Percentiles rank a stretch among this genome's conserved stretches.
phyloP scores from a whole-genome alignment of 2,113 vertebrate genomes.

The Crotophaga sulcirostris region DNA sequence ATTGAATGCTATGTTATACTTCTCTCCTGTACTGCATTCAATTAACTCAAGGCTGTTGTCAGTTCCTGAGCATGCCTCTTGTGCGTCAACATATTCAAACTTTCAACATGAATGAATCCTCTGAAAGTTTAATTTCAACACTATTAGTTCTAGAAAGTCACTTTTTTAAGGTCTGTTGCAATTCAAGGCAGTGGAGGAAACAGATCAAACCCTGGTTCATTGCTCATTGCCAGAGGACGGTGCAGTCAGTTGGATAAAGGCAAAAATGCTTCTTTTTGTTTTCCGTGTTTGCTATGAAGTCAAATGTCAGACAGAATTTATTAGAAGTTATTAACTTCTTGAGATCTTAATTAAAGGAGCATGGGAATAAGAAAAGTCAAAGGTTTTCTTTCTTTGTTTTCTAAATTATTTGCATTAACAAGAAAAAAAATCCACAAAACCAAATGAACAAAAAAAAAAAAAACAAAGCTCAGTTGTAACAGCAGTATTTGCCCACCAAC shows the following conservation, averaged over 20 bases:
- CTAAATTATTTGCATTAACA: not conserved
- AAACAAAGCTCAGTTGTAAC: not conserved
- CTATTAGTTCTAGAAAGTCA: not conserved
- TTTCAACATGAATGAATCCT: not conserved
- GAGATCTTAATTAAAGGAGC: not conserved
- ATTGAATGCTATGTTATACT: not conserved
- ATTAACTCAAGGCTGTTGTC: constrained; percentile 51
- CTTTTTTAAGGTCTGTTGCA: not conserved
- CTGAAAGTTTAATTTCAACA: constrained; percentile 23
- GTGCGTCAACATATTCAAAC: constrained; percentile 1
- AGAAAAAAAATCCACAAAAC: not conserved
- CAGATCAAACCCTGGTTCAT: not conserved
- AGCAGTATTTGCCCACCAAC: not conserved
- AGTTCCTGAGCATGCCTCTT: constrained; percentile 21
- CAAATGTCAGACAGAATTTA: not conserved
- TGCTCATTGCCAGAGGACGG: not conserved
- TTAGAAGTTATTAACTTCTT: not conserved
- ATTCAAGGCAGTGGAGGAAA: not conserved
- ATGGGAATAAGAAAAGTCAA: not conserved
- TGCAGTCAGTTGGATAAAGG: not conserved
- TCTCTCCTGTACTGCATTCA: not conserved
- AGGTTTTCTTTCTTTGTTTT: not conserved
- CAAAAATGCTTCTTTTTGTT: not conserved
- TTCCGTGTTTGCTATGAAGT: not conserved
- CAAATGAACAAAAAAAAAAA: not conserved